Evolutionary conservation across 2,113 vertebrate genomes (phyloP).

Genomic region (Antidorcas marsupialis): DNA sequence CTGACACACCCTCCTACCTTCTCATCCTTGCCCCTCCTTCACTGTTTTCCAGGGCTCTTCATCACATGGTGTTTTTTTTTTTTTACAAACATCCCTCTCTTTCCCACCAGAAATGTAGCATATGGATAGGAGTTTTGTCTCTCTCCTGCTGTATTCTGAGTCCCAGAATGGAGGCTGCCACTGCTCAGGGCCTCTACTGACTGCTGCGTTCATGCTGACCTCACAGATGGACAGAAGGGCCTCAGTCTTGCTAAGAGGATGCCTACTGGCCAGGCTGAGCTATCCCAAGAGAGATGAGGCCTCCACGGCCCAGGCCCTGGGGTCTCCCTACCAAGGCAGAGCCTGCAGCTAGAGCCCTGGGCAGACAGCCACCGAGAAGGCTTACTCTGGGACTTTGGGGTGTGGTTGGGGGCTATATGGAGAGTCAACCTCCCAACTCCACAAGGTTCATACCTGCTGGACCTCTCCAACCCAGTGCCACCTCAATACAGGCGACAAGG

Average conservation of each 20-base stretch:
- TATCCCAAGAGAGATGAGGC: background rate
- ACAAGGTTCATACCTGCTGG: background rate
- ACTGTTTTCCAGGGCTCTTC: background rate
- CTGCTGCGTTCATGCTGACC: background rate
- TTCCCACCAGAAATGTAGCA: background rate
- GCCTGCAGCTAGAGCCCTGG: background rate
- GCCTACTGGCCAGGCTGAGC: rapidly evolving
- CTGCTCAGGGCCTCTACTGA: background rate
- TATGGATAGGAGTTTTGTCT: background rate
- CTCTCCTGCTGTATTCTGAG: background rate
- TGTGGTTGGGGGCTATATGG: background rate
- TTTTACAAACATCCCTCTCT: background rate
- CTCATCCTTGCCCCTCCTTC: rapidly evolving
- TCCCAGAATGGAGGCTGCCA: background rate
- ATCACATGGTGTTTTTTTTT: background rate
- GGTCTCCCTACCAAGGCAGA: background rate
- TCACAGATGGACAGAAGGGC: background rate
- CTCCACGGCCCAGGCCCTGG: too few relatives aligned
- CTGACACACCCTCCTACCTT: rapidly evolving
- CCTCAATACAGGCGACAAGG: background rate
- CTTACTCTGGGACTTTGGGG: too few relatives aligned
- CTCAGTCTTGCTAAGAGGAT: background rate
- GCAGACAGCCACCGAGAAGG: rapidly evolving
- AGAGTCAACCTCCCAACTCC: background rate
- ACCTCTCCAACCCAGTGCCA: background rate